Conservation (phyloP, 2,797 vertebrate species). For the Salarias fasciatus region DNA sequence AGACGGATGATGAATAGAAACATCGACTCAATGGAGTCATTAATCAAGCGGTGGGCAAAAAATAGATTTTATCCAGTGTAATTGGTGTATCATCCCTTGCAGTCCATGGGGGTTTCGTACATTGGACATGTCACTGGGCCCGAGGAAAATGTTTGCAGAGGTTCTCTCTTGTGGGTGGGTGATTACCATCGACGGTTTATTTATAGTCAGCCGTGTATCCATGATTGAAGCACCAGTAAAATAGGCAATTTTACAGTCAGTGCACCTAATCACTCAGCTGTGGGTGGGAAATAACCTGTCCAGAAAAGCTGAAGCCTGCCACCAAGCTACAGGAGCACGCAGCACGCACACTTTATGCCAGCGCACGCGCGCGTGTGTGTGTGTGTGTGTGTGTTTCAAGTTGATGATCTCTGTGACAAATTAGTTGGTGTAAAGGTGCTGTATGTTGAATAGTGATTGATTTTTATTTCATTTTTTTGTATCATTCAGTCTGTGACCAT, state of each 20-base stretch:
- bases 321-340: conserved; percentile 34
- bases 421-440: conserved; percentile 19
- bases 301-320: conserved; percentile 65
- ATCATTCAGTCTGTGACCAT: too few species aligned
- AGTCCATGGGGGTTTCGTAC: conserved; percentile 38
- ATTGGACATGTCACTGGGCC: conserved; percentile 51
- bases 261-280: conserved; percentile 79
- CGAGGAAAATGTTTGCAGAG: conserved; percentile 66
- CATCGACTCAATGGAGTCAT: conserved; percentile 41
- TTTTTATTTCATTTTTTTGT: neutral
- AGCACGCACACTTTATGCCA: conserved; percentile 2
- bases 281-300: conserved; percentile 77
- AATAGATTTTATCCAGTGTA: conserved; percentile 29
- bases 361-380: neutral
- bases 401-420: conserved; percentile 8
- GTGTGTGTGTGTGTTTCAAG: conserved; percentile 1
- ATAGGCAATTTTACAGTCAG: conserved; percentile 83
- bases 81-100: conserved; percentile 55
- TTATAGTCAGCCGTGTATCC: conserved; percentile 74
- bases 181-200: conserved; percentile 77
- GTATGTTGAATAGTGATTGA: neutral
- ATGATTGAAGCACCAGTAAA: conserved; percentile 81
- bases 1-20: conserved; percentile 43
- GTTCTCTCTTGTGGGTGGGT: conserved; percentile 62
- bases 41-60: conserved; percentile 43